A percentile compares a stretch with the other conserved stretches of the same genome.
phyloP scores from a whole-genome alignment of 2,888 invertebrate species.

The Latrodectus hesperus region DNA sequence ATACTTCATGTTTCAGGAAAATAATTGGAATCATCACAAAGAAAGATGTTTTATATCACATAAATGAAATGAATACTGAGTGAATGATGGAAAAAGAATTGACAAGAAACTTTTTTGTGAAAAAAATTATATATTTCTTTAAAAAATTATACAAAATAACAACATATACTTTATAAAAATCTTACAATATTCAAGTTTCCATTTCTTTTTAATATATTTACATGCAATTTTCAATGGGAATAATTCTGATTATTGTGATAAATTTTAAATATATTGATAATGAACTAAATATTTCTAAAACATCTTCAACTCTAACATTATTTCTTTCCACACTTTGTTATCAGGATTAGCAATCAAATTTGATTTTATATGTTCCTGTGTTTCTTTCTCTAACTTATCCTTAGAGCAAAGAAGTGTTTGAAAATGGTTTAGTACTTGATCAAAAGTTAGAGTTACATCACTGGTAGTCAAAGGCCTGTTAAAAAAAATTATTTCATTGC shows the following conservation, averaged over 20 bases:
- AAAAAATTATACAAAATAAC: neutral
- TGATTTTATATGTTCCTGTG: neutral
- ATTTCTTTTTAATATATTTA: too few species aligned
- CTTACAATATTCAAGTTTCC: too few species aligned
- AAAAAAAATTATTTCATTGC: neutral
- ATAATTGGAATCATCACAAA: slow-evolving; percentile 99
- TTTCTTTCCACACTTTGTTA: slow-evolving; percentile 34
- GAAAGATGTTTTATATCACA: slow-evolving; percentile 97
- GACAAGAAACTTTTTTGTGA: neutral
- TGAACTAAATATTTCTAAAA: too few species aligned
- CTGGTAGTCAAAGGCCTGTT: neutral
- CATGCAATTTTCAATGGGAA: too few species aligned
- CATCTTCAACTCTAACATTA: neutral
- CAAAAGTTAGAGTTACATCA: slow-evolving; percentile 17
- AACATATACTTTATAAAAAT: neutral
- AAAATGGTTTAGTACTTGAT: slow-evolving; percentile 34
- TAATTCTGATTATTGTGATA: too few species aligned
- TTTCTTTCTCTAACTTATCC: slow-evolving; percentile 28
- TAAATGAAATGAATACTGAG: slow-evolving; percentile 83
- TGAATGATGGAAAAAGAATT: neutral
- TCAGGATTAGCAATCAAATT: neutral
- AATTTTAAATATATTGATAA: too few species aligned
- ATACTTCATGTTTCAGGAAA: slow-evolving; percentile 81
- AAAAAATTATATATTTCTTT: neutral
- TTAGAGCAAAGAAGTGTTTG: neutral